A percentile compares a stretch with the other conserved stretches of the same genome.
These are phyloP conservation scores for Hedychridium roseum DNA, from an alignment of 2,888 invertebrate genomes.

Conservation along the genomic window DNA sequence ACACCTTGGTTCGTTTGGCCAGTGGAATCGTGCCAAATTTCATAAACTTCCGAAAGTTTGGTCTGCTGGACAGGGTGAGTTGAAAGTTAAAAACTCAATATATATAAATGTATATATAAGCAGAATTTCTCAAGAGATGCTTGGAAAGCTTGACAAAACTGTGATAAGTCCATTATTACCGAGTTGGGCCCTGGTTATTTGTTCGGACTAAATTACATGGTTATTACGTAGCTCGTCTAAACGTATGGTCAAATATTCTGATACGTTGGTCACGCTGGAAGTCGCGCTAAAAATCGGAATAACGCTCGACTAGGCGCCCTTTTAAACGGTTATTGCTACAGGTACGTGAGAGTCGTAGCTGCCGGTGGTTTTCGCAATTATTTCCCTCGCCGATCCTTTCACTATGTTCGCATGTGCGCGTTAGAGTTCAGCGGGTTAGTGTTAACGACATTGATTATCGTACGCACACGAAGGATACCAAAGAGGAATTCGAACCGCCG, in stretches of 20 bases:
- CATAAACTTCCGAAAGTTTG: slow-evolving; percentile 83
- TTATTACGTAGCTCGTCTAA: no score
- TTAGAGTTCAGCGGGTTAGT: slow-evolving; percentile 31
- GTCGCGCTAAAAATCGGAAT: no score
- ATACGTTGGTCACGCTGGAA: no score
- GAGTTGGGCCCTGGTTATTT: no score
- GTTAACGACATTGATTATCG: slow-evolving; percentile 18
- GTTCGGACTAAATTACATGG: no score
- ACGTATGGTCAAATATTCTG: no score
- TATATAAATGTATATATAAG: not conserved
- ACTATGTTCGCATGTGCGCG: slow-evolving; percentile 32
- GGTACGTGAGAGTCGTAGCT: no score
- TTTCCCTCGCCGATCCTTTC: slow-evolving; percentile 39
- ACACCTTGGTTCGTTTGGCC: slow-evolving; percentile 75
- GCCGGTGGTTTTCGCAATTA: slow-evolving; percentile 33
- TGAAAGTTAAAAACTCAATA: not conserved
- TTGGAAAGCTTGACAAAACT: no score
- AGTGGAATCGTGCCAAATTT: slow-evolving; percentile 77
- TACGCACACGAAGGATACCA: slow-evolving; percentile 12
- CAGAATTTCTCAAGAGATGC: no score
- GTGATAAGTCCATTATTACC: not conserved
- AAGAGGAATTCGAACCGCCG: no score
- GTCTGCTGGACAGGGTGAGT: slow-evolving; percentile 81
- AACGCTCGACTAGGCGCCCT: no score
- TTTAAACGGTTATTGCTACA: no score